Evolutionary conservation across 1,140 invertebrate genomes (phyloP).

Genomic region (Drosophila funebris): DNA sequence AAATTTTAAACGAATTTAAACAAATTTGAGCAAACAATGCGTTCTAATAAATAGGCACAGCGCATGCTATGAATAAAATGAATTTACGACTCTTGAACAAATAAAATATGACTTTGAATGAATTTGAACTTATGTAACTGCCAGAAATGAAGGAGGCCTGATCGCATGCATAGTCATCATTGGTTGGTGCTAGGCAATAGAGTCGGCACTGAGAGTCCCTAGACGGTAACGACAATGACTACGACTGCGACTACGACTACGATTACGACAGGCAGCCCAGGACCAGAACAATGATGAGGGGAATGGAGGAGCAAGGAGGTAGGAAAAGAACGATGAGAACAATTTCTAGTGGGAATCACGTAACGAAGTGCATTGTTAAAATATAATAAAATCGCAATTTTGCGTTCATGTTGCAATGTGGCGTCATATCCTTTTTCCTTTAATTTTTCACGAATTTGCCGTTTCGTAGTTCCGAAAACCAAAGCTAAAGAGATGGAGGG

Average conservation of each 20-base stretch:
- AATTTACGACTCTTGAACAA: slow-evolving; percentile 62
- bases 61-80: slow-evolving; percentile 48
- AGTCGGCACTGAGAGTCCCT: slow-evolving; percentile 9
- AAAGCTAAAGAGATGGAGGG: slow-evolving; percentile 33
- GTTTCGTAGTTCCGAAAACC: slow-evolving; percentile 78
- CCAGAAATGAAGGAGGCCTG: slow-evolving; percentile 15
- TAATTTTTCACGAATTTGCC: slow-evolving; percentile 81
- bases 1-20: slow-evolving; percentile 31
- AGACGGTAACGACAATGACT: slow-evolving; percentile 9
- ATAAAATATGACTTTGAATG: slow-evolving; percentile 58
- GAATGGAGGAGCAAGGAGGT: not conserved
- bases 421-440: slow-evolving; percentile 83
- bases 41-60: slow-evolving; percentile 41
- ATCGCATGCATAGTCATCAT: slow-evolving; percentile 71
- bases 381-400: slow-evolving; percentile 83
- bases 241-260: not conserved
- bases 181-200: slow-evolving; percentile 17
- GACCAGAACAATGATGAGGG: not conserved
- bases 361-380: slow-evolving; percentile 83
- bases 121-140: slow-evolving; percentile 19
- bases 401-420: slow-evolving; percentile 83
- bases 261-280: no score
- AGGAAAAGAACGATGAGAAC: slow-evolving; percentile 2
- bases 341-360: slow-evolving; percentile 77
- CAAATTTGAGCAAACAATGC: slow-evolving; percentile 38